phyloP scores from a whole-genome alignment of 1,140 invertebrate species.

The Daktulosphaira vitifoliae region DNA sequence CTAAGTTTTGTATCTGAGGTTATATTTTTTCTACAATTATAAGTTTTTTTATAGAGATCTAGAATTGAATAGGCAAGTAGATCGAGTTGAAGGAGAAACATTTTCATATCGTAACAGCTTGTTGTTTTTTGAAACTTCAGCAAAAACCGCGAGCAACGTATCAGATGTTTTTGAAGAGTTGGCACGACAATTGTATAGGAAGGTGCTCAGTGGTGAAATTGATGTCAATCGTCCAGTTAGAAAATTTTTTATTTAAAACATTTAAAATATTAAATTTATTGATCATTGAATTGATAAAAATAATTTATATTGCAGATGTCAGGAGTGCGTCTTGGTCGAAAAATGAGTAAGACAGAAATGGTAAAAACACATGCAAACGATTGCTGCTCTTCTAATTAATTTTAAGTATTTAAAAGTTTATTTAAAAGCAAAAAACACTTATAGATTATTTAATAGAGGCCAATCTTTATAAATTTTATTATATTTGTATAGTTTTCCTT shows the following conservation, averaged over 20 bases:
- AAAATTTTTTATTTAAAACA: too few species aligned
- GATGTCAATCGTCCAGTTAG: conserved; percentile 14
- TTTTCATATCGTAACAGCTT: background rate
- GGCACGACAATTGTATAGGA: conserved; percentile 1
- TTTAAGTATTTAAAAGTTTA: too few species aligned
- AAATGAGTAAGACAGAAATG: conserved; percentile 17
- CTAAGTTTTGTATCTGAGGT: too few species aligned
- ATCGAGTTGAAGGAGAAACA: conserved; percentile 1
- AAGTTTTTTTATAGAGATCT: conserved; percentile 2
- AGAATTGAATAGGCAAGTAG: background rate
- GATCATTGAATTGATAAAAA: too few species aligned
- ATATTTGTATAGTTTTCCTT: too few species aligned
- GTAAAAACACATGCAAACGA: conserved; percentile 14
- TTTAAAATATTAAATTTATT: too few species aligned
- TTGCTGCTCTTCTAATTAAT: background rate
- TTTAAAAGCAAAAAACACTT: too few species aligned
- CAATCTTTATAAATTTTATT: too few species aligned
- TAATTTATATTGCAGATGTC: conserved; percentile 7
- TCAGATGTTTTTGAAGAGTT: conserved; percentile 16
- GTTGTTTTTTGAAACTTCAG: conserved; percentile 19
- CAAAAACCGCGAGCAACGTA: conserved; percentile 16
- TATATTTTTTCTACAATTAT: too few species aligned
- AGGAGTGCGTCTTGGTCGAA: conserved; percentile 11
- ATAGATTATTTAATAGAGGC: too few species aligned
- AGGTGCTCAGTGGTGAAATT: conserved; percentile 16